phyloP scores from a whole-genome alignment of 2,888 invertebrate genomes.

The Andrena trimmerana region DNA sequence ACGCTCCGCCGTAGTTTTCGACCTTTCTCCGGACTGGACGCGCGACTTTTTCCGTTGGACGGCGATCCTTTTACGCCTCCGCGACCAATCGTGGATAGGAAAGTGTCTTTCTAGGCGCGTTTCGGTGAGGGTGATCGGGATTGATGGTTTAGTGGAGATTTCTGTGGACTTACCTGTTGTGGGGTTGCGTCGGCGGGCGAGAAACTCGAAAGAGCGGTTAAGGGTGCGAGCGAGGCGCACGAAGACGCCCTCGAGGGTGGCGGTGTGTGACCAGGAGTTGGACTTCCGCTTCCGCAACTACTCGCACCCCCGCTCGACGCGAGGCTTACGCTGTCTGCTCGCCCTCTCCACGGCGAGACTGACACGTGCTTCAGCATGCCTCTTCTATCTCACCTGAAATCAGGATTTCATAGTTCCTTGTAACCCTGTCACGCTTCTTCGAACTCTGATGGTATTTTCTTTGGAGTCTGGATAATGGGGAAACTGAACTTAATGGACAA shows the following conservation, averaged over 20 bases:
- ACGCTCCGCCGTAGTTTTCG: slow-evolving; percentile 54
- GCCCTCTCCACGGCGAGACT: slow-evolving; percentile 93
- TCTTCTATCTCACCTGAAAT: slow-evolving; percentile 61
- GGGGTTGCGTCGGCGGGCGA: slow-evolving; percentile 81
- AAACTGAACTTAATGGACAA: too few relatives aligned
- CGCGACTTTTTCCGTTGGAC: background rate
- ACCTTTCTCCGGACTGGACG: slow-evolving; percentile 15
- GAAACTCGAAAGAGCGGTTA: slow-evolving; percentile 82
- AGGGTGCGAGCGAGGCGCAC: slow-evolving; percentile 82
- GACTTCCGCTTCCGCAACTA: slow-evolving; percentile 90
- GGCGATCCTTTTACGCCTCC: background rate
- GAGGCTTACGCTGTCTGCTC: slow-evolving; percentile 93
- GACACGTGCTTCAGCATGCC: slow-evolving; percentile 96
- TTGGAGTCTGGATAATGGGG: too few relatives aligned
- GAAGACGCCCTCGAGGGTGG: slow-evolving; percentile 84
- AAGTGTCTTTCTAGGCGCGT: background rate
- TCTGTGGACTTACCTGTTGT: slow-evolving; percentile 78
- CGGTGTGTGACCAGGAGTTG: slow-evolving; percentile 89
- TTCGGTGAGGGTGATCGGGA: too few relatives aligned
- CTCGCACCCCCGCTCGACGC: slow-evolving; percentile 88
- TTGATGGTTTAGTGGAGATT: background rate
- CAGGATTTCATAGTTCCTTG: slow-evolving; percentile 9
- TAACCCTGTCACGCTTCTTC: background rate
- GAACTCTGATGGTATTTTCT: too few relatives aligned
- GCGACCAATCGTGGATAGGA: background rate